Percentiles rank a stretch among this genome's conserved stretches.
phyloP scores from a whole-genome alignment of 2,888 invertebrate genomes.

The Kryphioiulus occultus region DNA sequence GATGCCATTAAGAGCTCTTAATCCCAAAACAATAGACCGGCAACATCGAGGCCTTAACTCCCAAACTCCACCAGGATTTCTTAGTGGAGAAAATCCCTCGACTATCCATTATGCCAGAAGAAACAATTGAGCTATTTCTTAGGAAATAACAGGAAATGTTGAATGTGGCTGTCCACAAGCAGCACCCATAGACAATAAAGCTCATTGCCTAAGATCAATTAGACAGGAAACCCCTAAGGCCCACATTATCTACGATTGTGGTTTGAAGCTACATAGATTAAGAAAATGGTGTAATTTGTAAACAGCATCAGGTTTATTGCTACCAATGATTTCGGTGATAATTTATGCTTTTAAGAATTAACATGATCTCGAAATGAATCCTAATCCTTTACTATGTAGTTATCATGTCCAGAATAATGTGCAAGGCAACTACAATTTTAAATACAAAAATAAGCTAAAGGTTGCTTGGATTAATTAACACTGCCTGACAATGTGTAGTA shows the following conservation, averaged over 20 bases:
- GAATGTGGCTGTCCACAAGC: neutral
- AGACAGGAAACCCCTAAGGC: neutral
- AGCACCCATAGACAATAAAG: conserved; percentile 7
- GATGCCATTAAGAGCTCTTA: neutral
- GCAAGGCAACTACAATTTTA: too few relatives aligned
- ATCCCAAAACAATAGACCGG: conserved; percentile 11
- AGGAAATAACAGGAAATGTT: neutral
- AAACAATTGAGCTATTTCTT: conserved; percentile 7
- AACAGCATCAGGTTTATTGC: neutral
- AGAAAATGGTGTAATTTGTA: neutral
- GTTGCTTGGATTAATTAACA: too few relatives aligned
- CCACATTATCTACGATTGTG: neutral
- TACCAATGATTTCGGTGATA: neutral
- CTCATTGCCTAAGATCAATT: neutral
- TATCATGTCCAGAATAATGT: too few relatives aligned
- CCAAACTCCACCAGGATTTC: neutral
- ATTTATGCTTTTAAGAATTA: neutral
- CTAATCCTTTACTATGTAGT: too few relatives aligned
- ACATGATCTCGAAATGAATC: too few relatives aligned
- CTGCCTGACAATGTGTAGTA: too few relatives aligned
- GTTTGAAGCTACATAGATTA: neutral
- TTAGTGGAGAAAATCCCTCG: neutral
- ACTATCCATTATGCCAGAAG: neutral
- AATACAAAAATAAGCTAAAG: too few relatives aligned
- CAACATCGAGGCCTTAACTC: neutral